Percentiles rank a stretch among this genome's conserved stretches.
Evolutionary conservation across 2,797 vertebrate genomes (phyloP).

Genomic region (Enteromius fasciolatus): DNA sequence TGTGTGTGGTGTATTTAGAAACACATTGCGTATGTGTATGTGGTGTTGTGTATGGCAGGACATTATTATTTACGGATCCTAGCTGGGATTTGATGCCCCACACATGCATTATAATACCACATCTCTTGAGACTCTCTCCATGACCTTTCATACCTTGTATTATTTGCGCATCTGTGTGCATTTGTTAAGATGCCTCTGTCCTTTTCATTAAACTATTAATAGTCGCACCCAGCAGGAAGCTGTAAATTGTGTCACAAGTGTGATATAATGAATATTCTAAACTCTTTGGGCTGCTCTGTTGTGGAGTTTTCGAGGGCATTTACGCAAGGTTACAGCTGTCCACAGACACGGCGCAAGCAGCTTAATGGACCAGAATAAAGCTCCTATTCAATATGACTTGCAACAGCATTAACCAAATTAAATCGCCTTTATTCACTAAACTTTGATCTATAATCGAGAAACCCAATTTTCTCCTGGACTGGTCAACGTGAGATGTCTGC

Average conservation of each 20-base stretch:
- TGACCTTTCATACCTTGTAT: conserved; percentile 32
- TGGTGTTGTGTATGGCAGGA: conserved; percentile 10
- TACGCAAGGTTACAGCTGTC: conserved; percentile 55
- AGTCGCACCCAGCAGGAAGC: conserved; percentile 48
- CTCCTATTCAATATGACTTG: conserved; percentile 51
- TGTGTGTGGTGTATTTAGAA: conserved; percentile 15
- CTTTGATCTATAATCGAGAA: conserved; percentile 52
- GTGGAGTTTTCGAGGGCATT: conserved; percentile 44
- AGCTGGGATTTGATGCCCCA: conserved; percentile 30
- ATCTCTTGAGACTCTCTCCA: conserved; percentile 1
- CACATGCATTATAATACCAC: conserved; percentile 44
- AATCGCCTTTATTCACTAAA: conserved; percentile 51
- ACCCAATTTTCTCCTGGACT: conserved; percentile 40
- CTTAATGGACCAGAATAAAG: conserved; percentile 55
- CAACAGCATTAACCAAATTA: conserved; percentile 52
- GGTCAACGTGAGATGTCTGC: conserved; percentile 34
- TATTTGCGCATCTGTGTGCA: conserved; percentile 42
- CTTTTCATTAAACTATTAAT: conserved; percentile 48
- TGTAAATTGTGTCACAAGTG: conserved; percentile 40
- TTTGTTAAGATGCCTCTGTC: conserved; percentile 28
- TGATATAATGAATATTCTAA: conserved; percentile 50
- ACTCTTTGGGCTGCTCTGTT: conserved; percentile 47
- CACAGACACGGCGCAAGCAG: conserved; percentile 47
- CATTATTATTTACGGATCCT: conserved; percentile 51
- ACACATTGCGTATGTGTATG: background rate